A percentile compares a stretch with the other conserved stretches of the same genome.
Conservation (phyloP, 2,113 vertebrate genomes). For the Amphilophus citrinellus region DNA sequence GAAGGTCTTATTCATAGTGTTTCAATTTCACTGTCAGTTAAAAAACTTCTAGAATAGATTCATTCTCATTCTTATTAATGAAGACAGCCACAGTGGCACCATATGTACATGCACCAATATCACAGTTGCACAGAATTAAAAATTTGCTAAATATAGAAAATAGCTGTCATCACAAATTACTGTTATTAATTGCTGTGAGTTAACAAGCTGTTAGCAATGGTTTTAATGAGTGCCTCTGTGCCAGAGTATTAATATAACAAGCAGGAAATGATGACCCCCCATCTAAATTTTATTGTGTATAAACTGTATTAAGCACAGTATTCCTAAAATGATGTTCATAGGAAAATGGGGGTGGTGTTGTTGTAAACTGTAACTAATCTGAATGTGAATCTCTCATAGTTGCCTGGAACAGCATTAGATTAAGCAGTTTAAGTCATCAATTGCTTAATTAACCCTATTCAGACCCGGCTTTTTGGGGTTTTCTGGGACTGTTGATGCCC, state of each 20-base stretch:
- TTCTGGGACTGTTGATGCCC: no score
- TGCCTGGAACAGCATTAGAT: no score
- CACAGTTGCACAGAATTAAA: neutral
- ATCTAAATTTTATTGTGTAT: neutral
- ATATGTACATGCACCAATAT: neutral
- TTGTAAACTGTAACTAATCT: no score
- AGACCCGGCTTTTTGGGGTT: no score
- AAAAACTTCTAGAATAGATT: slow-evolving; percentile 23
- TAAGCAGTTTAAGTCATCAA: no score
- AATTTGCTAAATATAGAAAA: neutral
- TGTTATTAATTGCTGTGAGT: neutral
- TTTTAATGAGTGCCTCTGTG: slow-evolving; percentile 4
- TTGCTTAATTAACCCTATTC: no score
- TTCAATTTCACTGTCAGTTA: slow-evolving; percentile 38
- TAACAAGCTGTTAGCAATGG: neutral
- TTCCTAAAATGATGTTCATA: neutral
- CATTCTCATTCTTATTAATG: neutral
- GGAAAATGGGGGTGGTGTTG: neutral
- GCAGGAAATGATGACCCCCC: neutral
- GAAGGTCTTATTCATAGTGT: slow-evolving; percentile 19
- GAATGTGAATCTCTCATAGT: no score
- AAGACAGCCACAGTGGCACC: neutral
- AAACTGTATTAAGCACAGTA: neutral
- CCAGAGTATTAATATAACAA: neutral
- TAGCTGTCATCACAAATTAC: neutral